Evolutionary conservation across 64 coral and sea anemone genomes (phyloP).

Genomic region (Stichodactyla mertensii): DNA sequence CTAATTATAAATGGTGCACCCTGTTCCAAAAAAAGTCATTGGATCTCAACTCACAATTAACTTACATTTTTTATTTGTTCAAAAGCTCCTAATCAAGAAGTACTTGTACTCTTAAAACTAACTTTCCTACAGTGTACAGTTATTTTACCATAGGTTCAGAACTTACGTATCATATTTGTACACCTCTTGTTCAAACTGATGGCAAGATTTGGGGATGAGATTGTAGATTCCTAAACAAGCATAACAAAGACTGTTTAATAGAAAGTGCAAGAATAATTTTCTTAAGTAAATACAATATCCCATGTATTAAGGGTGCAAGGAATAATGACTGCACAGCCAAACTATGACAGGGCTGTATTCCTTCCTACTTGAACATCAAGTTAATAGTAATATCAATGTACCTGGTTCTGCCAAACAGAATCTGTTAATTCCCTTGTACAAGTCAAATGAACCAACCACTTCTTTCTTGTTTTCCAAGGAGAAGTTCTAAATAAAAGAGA

Average conservation of each 20-base stretch:
- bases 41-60: too few species aligned
- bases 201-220: conserved; percentile 84
- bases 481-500: conserved; percentile 57
- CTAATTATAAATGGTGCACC: too few species aligned
- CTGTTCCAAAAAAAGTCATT: too few species aligned
- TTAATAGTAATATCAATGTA: conserved; percentile 12
- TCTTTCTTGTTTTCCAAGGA: conserved; percentile 83
- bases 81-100: too few species aligned
- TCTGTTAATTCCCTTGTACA: conserved; percentile 85
- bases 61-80: too few species aligned
- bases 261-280: background rate
- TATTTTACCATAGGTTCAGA: background rate
- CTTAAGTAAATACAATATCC: too few species aligned
- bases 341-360: too few species aligned
- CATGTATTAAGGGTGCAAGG: too few species aligned
- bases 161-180: conserved; percentile 96
- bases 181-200: conserved; percentile 96
- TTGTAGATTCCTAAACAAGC: conserved; percentile 73
- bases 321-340: too few species aligned
- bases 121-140: too few species aligned
- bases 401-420: conserved; percentile 94
- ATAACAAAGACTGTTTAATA: background rate
- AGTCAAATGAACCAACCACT: conserved; percentile 83
- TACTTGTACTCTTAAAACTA: too few species aligned
- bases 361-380: background rate